A percentile compares a stretch with the other conserved stretches of the same genome.
Evolutionary conservation across 2,797 vertebrate genomes (phyloP).

Genomic region (Erpetoichthys calabaricus): DNA sequence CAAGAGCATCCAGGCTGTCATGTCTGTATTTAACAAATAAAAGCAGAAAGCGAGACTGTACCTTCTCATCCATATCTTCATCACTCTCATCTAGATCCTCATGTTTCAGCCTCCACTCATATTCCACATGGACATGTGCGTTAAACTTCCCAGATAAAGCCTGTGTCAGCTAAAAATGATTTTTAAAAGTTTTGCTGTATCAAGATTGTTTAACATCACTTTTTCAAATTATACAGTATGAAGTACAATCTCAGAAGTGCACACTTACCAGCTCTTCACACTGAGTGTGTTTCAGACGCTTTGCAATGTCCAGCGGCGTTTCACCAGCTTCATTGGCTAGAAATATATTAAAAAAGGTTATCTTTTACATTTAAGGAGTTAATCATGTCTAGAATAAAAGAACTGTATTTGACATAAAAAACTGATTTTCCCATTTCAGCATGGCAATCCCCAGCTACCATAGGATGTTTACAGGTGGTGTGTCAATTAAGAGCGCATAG

Average conservation of each 20-base stretch:
- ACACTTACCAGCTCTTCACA: slow-evolving; percentile 90
- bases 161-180: slow-evolving; percentile 65
- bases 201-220: accelerated
- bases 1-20: no score
- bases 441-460: no score
- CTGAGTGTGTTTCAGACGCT: slow-evolving; percentile 77
- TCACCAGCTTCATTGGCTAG: slow-evolving; percentile 90
- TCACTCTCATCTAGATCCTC: slow-evolving; percentile 95
- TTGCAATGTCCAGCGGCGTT: slow-evolving; percentile 87
- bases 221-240: no score
- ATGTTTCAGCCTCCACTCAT: slow-evolving; percentile 90
- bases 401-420: not conserved
- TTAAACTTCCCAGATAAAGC: slow-evolving; percentile 89
- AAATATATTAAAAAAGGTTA: slow-evolving; percentile 18
- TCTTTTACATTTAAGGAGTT: not conserved
- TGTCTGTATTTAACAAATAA: not conserved
- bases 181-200: accelerated
- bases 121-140: slow-evolving; percentile 90
- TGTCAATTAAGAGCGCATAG: no score
- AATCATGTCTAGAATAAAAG: not conserved
- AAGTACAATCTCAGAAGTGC: not conserved
- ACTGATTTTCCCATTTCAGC: not conserved
- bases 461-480: no score
- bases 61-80: slow-evolving; percentile 89
- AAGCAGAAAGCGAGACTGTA: slow-evolving; percentile 29